Conservation (phyloP, 1,140 invertebrate genomes). For the Cepaea nemoralis region DNA sequence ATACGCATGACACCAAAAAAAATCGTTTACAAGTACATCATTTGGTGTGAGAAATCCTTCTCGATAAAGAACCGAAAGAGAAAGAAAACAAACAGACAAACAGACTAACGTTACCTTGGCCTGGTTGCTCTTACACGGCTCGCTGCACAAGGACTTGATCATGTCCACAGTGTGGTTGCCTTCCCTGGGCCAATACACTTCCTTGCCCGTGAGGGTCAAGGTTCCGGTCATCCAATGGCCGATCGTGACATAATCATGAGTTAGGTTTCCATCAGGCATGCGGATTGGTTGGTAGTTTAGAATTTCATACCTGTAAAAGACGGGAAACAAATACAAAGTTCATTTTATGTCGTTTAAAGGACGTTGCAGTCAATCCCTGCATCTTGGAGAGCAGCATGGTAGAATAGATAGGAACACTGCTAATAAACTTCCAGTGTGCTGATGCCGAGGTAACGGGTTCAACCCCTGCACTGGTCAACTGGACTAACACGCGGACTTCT, state of each 20-base stretch:
- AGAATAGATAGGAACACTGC: too few species aligned
- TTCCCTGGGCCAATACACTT: slow-evolving; percentile 58
- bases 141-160: slow-evolving; percentile 76
- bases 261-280: slow-evolving; percentile 71
- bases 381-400: too few species aligned
- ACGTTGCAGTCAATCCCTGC: too few species aligned
- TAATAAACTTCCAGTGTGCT: too few species aligned
- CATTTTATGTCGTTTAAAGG: too few species aligned
- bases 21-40: too few species aligned
- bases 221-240: slow-evolving; percentile 79
- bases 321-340: neutral
- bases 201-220: slow-evolving; percentile 74
- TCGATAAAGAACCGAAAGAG: too few species aligned
- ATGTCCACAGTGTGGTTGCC: neutral
- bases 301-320: slow-evolving; percentile 81
- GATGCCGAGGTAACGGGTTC: too few species aligned
- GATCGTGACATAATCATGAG: slow-evolving; percentile 80
- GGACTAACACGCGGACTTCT: too few species aligned
- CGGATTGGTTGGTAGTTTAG: slow-evolving; percentile 82
- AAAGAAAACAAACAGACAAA: neutral
- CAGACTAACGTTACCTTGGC: neutral
- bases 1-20: too few species aligned
- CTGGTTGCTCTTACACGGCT: slow-evolving; percentile 74
- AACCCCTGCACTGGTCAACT: too few species aligned
- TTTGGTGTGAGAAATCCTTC: too few species aligned